Evolutionary conservation across 2,113 vertebrate genomes (phyloP).

Genomic region (Campylomormyrus numenius): DNA sequence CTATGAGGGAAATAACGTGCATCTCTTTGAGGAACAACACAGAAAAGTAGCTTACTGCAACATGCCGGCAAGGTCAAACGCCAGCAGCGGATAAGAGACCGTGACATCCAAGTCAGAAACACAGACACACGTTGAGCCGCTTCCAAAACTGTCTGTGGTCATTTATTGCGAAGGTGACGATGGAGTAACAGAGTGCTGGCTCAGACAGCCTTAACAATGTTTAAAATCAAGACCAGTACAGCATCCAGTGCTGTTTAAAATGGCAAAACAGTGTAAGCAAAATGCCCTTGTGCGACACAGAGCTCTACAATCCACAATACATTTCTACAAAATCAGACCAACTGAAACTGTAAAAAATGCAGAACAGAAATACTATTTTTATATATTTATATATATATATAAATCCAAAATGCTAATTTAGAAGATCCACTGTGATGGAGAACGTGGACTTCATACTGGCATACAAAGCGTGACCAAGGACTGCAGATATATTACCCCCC

Average conservation of each 20-base stretch:
- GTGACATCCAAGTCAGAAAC: neutral
- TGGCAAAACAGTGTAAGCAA: neutral
- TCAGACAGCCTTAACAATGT: neutral
- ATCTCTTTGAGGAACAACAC: conserved; percentile 1
- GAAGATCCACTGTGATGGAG: neutral
- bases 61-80: conserved; percentile 9
- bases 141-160: conserved; percentile 25
- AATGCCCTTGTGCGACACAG: neutral
- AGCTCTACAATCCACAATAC: neutral
- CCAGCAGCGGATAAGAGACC: neutral
- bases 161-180: conserved; percentile 7
- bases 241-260: neutral
- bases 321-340: neutral
- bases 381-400: too few species aligned
- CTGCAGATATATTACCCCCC: neutral
- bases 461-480: neutral
- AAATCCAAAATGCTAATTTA: neutral
- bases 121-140: neutral
- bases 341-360: neutral
- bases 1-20: neutral
- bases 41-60: neutral
- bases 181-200: neutral
- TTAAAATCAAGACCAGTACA: neutral
- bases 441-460: neutral
- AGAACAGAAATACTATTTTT: neutral